Percentiles rank a stretch among this genome's conserved stretches.
Conservation (phyloP, 2,888 invertebrate species). For the Leucozona laternaria region DNA sequence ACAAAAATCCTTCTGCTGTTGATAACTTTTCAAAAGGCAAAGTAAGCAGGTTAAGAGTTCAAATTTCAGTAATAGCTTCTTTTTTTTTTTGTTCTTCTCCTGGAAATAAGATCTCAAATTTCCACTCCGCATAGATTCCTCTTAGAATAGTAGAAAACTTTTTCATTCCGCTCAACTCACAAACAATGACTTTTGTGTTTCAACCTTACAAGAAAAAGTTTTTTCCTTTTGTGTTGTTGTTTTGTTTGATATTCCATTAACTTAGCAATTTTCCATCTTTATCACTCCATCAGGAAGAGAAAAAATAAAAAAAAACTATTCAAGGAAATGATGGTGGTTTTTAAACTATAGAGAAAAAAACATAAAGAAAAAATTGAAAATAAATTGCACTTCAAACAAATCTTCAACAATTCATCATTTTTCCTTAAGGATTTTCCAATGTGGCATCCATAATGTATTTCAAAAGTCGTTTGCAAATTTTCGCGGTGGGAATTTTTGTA, state of each 20-base stretch:
- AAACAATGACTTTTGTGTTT: conserved; percentile 28
- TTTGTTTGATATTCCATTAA: conserved; percentile 20
- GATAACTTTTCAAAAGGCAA: background rate
- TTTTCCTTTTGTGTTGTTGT: background rate
- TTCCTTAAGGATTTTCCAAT: conserved; percentile 31
- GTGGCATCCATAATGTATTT: conserved; percentile 27
- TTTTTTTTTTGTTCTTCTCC: background rate
- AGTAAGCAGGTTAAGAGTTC: background rate
- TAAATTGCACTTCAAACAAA: conserved; percentile 56
- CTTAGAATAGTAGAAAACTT: conserved; percentile 8
- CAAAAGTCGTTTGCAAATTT: conserved; percentile 35
- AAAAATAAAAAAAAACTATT: background rate
- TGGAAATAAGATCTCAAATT: background rate
- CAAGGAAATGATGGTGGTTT: conserved; percentile 33
- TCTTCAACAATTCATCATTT: conserved; percentile 34
- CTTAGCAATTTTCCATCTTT: conserved; percentile 39
- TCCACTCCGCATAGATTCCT: background rate
- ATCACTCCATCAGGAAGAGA: conserved; percentile 11
- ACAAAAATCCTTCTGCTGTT: background rate
- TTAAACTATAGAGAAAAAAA: background rate
- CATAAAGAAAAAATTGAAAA: conserved; percentile 19
- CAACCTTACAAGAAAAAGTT: conserved; percentile 10
- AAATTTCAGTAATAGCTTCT: background rate
- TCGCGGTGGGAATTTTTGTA: conserved; percentile 9
- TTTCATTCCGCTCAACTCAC: conserved; percentile 8